Evolutionary conservation across 1,140 invertebrate genomes (phyloP), one percentile per base, ranked within the genome.

Genomic region (Caenorhabditis inopinata): DNA sequence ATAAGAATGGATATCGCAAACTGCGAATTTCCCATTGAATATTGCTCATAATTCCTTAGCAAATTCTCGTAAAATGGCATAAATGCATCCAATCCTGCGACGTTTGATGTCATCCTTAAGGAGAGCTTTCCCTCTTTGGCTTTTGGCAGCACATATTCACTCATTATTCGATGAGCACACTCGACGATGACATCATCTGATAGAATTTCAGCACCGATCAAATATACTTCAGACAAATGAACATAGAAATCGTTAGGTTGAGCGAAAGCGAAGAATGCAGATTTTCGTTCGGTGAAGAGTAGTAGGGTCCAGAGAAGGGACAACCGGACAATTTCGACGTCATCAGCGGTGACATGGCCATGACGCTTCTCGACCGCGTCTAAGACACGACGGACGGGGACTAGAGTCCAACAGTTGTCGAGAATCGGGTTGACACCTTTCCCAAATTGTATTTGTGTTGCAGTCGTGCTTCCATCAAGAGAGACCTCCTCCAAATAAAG

Each of bases 401-500:
- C 46, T 1, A 84, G 75, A 29, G 46, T 84, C 84, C 84, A 85
- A 11, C 53, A 79, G 21, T 49, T 49, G 58, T 85, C 77, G 0
- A 76, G 35, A 27, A 85, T 49, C 14, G 84, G 78, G 68, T 85
- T 81, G 23, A 83, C 16, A 16, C 78, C 81, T 12, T 49, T 38
- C 1, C 82, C 76, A 73, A 85, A 85, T 38, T 53, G n/a, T n/a
- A n/a, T n/a, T n/a, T n/a, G n/a, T n/a, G 23, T 68, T 5, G 16
- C 58, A 14, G 6, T 51, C n/a, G 23, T 5, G 2, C 49, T n/a
- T 11, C 12, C 18, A 62, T 42, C 45, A 45, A 9, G 18, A 16
- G 18, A 85, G 81, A 85, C 35, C 62, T 83, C 79, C 53, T 85
- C 84, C 38, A 85, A 32, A 79, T 85, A 85, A 18, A 85, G 76